Evolutionary conservation across 2,113 vertebrate genomes (phyloP).

Genomic region (Python bivittatus): DNA sequence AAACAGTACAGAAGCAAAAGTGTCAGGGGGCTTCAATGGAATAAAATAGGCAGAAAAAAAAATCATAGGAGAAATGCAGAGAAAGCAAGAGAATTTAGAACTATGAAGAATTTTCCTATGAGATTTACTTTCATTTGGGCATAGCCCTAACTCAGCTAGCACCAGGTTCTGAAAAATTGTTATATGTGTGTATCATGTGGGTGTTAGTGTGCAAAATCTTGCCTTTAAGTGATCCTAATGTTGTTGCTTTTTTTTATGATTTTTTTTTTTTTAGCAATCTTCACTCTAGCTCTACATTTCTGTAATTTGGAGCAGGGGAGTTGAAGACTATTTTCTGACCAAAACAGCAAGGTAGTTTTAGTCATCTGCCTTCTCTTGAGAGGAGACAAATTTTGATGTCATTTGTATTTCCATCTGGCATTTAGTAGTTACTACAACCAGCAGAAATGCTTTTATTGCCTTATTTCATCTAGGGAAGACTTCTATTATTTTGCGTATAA

Average conservation of each 20-base stretch:
- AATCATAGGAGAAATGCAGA: neutral
- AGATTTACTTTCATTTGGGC: neutral
- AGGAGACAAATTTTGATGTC: neutral
- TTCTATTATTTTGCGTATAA: conserved; percentile 60
- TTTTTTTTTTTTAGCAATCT: neutral
- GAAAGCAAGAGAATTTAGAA: neutral
- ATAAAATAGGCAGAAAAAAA: neutral
- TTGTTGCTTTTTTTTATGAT: neutral
- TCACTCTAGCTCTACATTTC: neutral
- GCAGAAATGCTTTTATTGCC: conserved; percentile 25
- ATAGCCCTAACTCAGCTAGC: neutral
- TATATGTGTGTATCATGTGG: neutral
- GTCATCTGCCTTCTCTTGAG: neutral
- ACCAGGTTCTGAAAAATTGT: neutral
- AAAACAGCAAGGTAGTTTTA: neutral
- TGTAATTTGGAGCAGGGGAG: neutral
- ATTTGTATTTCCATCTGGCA: neutral
- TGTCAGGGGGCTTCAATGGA: neutral
- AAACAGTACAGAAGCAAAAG: neutral
- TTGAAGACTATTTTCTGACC: neutral
- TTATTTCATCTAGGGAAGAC: conserved; percentile 44
- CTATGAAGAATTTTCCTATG: conserved; percentile 34
- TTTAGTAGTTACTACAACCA: neutral
- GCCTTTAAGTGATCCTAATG: neutral
- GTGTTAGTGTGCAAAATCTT: neutral